Conservation (phyloP, 1,140 invertebrate genomes). For the Branchinecta lindahli region DNA sequence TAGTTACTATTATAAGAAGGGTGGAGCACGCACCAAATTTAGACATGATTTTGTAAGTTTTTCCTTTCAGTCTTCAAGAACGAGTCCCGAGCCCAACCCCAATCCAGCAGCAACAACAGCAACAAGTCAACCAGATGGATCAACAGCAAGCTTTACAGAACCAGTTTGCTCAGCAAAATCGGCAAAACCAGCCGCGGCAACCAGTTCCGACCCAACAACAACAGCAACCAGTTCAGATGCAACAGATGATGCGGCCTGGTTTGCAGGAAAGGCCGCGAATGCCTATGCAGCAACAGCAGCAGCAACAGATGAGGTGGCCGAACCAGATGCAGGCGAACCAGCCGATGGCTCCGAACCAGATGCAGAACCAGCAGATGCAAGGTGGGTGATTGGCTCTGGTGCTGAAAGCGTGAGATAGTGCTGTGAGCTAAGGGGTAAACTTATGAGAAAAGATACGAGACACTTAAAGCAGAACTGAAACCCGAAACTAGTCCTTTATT, state of each 20-base stretch:
- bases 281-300: constrained; percentile 15
- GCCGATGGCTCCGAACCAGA: neutral
- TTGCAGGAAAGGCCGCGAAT: constrained; percentile 8
- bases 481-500: no score
- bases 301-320: constrained; percentile 13
- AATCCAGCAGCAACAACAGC: constrained; percentile 20
- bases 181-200: constrained; percentile 15
- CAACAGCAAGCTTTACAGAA: neutral
- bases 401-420: neutral
- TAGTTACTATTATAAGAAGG: no score
- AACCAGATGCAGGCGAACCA: constrained; percentile 9
- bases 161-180: constrained; percentile 14
- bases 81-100: neutral
- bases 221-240: no score
- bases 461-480: no score
- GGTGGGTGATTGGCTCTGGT: neutral
- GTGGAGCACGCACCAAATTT: no score
- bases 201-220: neutral
- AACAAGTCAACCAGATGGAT: constrained; percentile 20
- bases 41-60: neutral
- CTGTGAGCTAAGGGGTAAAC: neutral
- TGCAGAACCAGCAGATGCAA: constrained; percentile 9
- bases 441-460: neutral
- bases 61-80: constrained; percentile 1
- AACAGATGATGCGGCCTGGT: constrained; percentile 8